phyloP scores from a whole-genome alignment of 2,113 vertebrate genomes.

The Chionodraco myersi region DNA sequence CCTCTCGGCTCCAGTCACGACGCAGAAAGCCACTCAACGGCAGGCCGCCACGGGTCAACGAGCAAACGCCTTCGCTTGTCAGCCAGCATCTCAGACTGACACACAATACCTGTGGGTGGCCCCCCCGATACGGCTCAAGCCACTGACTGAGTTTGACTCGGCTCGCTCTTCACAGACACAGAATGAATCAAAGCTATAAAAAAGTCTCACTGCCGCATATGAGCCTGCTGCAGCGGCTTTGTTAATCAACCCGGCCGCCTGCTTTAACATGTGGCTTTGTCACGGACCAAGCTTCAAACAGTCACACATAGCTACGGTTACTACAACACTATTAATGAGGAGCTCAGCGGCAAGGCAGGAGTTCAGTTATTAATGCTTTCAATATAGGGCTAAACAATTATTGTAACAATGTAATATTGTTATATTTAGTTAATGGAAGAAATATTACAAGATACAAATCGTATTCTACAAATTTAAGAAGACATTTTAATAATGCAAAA shows the following conservation, averaged over 20 bases:
- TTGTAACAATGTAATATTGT: too few relatives aligned
- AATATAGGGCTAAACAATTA: neutral
- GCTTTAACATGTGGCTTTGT: slow-evolving; percentile 4
- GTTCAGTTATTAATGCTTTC: neutral
- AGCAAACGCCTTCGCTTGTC: slow-evolving; percentile 75
- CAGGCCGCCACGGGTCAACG: slow-evolving; percentile 68
- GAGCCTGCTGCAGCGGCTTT: neutral
- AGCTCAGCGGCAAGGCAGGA: slow-evolving; percentile 1
- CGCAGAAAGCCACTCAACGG: slow-evolving; percentile 57
- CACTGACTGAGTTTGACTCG: slow-evolving; percentile 24
- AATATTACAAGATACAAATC: too few relatives aligned
- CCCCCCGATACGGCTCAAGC: slow-evolving; percentile 24
- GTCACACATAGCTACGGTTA: neutral
- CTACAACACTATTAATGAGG: slow-evolving; percentile 15
- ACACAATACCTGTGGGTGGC: slow-evolving; percentile 51
- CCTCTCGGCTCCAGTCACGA: slow-evolving; percentile 43
- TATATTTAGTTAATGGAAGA: too few relatives aligned
- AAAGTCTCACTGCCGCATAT: slow-evolving; percentile 4
- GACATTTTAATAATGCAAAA: too few relatives aligned
- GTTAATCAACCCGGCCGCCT: neutral
- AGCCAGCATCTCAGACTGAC: slow-evolving; percentile 59
- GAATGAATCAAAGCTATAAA: slow-evolving; percentile 30
- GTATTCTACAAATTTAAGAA: too few relatives aligned
- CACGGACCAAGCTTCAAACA: neutral
- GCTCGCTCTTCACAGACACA: slow-evolving; percentile 27